Evolutionary conservation across 1,140 invertebrate genomes (phyloP), one percentile per base, ranked within the genome.

Genomic region (Papilio machaon): DNA sequence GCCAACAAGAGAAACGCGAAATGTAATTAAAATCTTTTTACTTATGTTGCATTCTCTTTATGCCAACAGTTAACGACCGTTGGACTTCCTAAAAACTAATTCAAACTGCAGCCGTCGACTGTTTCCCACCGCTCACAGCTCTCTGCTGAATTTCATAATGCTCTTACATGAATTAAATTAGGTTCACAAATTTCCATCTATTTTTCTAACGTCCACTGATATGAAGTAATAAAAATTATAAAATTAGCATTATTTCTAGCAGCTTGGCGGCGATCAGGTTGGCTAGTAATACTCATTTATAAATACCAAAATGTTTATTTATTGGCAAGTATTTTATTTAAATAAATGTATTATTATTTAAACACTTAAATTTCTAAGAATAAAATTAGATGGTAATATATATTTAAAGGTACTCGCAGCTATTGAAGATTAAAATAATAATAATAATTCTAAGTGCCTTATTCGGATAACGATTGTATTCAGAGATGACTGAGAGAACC

Each of bases 1-100:
- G 77, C 74, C 80, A 47, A 82, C 54, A 80, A 52, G 84, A 84
- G 85, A 85, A 86, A 70, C 74, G 80, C 82, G 85, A 88, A 89
- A 85, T 80, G 85, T 91, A 91, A 93, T 93, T 91, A 93, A 91
- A 91, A 87, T 80, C 88, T 90, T 87, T 88, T 90, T 92, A 90
- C 86, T 85, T 85, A 82, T 87, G 84, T 85, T 81, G 82, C 83
- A 81, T 81, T 82, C 83, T 86, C 85, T 88, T 87, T 84, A 86
- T 87, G 47, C 54, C 84, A 87, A 90, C 87, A 88, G 85, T 87
- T 87, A 86, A 87, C 87, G 82, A 60, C 73, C 49, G 77, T 46
- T 78, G 73, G 76, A 81, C 81, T 83, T 80, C 43, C 82, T 82
- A 81, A 86, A 88, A 86, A 84, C 81, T 84, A 88, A 84, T 84